Conservation (phyloP, 2,888 invertebrate genomes). For the Oscheius sp. region DNA sequence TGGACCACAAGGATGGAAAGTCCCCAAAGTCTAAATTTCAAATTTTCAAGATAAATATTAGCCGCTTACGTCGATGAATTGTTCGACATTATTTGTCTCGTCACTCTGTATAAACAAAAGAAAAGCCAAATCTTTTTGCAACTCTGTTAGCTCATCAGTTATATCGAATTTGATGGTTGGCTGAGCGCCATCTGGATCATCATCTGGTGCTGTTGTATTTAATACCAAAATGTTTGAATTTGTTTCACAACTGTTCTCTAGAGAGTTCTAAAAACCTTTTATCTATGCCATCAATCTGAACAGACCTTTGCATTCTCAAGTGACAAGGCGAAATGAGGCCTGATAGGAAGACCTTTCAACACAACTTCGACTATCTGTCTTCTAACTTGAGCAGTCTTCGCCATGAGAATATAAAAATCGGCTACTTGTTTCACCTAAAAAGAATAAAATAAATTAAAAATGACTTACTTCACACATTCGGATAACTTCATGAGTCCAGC, state of each 20-base stretch:
- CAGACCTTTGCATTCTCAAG: conserved; percentile 61
- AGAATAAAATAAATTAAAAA: neutral
- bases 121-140: conserved; percentile 61
- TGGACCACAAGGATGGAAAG: conserved; percentile 53
- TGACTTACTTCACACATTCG: conserved; percentile 41
- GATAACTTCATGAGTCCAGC: conserved; percentile 67
- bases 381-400: conserved; percentile 58
- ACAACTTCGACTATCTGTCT: conserved; percentile 62
- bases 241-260: conserved; percentile 49
- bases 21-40: conserved; percentile 52
- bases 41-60: too few relatives aligned
- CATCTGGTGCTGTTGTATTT: conserved; percentile 39
- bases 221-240: conserved; percentile 44
- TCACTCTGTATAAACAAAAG: conserved; percentile 60
- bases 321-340: conserved; percentile 55
- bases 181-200: conserved; percentile 41
- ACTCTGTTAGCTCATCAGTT: conserved; percentile 56
- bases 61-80: conserved; percentile 53
- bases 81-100: conserved; percentile 61
- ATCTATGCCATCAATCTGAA: too few relatives aligned
- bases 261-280: conserved; percentile 45
- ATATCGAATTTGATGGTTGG: conserved; percentile 51
- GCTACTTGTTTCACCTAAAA: conserved; percentile 48
- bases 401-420: conserved; percentile 63
- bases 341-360: conserved; percentile 60